Conservation (phyloP, 2,797 vertebrate species). For the Kryptopterus vitreolus region DNA sequence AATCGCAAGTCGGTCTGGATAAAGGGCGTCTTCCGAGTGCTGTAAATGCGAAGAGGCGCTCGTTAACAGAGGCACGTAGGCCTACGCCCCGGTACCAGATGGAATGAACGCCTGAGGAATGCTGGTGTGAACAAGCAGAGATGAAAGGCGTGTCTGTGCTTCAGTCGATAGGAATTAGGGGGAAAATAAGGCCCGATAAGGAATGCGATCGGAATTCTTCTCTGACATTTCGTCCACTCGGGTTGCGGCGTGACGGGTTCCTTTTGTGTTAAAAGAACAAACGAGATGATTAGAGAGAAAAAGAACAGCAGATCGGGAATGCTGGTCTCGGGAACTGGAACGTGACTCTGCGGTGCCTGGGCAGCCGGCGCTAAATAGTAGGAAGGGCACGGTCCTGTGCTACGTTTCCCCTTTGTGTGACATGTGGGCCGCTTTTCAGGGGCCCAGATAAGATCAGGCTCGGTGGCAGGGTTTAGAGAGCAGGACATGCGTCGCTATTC, state of each 20-base stretch:
- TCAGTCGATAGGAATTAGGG: not conserved
- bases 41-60: no score
- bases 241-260: no score
- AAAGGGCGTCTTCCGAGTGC: no score
- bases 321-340: constrained; percentile 46
- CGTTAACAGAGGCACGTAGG: no score
- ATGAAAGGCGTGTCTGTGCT: not conserved
- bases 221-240: not conserved
- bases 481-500: constrained; percentile 31
- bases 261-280: not conserved
- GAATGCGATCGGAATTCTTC: not conserved
- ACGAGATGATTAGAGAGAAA: not conserved
- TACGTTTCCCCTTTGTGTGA: constrained; percentile 76
- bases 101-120: not conserved
- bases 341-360: constrained; percentile 59
- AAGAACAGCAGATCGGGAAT: not conserved
- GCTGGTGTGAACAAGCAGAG: not conserved
- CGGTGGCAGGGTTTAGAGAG: constrained; percentile 61
- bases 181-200: not conserved
- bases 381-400: constrained; percentile 92
- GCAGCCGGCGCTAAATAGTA: constrained; percentile 81
- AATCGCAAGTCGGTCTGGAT: no score
- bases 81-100: no score
- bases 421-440: constrained; percentile 67
- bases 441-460: constrained; percentile 81